These are phyloP conservation scores for Carassius auratus DNA, from an alignment of 2,113 vertebrate genomes.

Conservation along the genomic window DNA sequence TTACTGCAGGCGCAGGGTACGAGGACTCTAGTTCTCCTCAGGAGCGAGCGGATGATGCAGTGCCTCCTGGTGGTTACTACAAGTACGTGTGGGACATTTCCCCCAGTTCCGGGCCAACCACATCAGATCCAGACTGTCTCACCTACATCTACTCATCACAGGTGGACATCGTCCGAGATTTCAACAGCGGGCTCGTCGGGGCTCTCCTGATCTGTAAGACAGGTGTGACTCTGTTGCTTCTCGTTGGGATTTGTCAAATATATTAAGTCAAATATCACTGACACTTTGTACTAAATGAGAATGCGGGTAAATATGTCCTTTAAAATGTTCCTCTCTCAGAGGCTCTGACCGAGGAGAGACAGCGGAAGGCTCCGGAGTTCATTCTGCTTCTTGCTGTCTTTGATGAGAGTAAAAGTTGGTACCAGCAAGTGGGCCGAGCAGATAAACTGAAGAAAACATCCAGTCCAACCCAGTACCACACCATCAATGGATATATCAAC, in stretches of 20 bases:
- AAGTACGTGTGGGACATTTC: constrained; percentile 90
- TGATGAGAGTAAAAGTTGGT: constrained; percentile 87
- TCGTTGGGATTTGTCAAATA: no score
- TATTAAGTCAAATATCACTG: no score
- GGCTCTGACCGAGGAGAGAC: constrained; percentile 70
- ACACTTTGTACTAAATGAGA: no score
- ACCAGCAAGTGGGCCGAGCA: constrained; percentile 63
- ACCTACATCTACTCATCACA: constrained; percentile 94
- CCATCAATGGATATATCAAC: constrained; percentile 90
- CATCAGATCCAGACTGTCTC: constrained; percentile 84
- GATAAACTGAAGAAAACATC: constrained; percentile 66
- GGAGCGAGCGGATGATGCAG: constrained; percentile 88
- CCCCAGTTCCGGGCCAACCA: constrained; percentile 80
- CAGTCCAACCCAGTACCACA: constrained; percentile 75
- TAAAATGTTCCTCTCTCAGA: constrained; percentile 61
- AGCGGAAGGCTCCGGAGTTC: constrained; percentile 73
- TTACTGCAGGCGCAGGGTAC: constrained; percentile 84
- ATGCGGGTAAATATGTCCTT: not conserved
- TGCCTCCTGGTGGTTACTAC: constrained; percentile 84
- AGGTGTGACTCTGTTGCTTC: constrained; percentile 73
- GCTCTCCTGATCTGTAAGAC: constrained; percentile 88
- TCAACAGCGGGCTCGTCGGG: constrained; percentile 92
- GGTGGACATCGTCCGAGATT: constrained; percentile 84
- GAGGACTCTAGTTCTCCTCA: constrained; percentile 82
- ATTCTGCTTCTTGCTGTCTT: constrained; percentile 90